Evolutionary conservation across 2,888 invertebrate species (phyloP), one percentile per base, ranked within the genome.

Genomic region (Horisme vitalbata): DNA sequence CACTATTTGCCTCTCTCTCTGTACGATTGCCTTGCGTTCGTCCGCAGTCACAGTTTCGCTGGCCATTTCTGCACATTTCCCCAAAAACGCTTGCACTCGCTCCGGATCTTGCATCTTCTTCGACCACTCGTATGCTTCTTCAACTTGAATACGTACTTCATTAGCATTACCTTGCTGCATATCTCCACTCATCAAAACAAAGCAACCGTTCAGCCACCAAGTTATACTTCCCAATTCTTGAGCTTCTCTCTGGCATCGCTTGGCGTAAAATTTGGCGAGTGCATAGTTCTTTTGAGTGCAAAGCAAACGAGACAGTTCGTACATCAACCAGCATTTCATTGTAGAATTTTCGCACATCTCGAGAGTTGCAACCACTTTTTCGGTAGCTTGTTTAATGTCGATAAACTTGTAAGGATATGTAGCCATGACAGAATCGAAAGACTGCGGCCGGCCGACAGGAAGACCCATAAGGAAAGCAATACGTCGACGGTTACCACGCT

Each of bases 161-260:
- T 88, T 88, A 0, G 82, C 70, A 41, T 89, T 89, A 2, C 82
- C 82, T 61, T 89, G 89, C 53, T 87, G 87, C 86, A 89, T 87
- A 35, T 89, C 89, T 1, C 87, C 84, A 41, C 85, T 86, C 80
- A 89, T 83, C 3, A 88, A 49, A 1, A 79, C 82, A 35, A 89
- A 87, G 23, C 77, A 79, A 0, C 83, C 87, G 52, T 88, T 87
- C 8, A 88, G 54, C 88, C 88, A 89, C 89, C 89, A 89, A 0
- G 80, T 76, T 1, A 71, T 63, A 46, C 66, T 86, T 12, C 72
- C 68, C 14, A 87, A 52, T 46, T 83, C 82, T 37, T 79, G 75
- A 37, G 88, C 85, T 52, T 88, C 83, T 34, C 75, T 68, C 52
- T 89, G 89, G 51, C 88, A 88, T 18, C 84, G 74, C 53, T 88